Conservation (phyloP, 2,797 vertebrate species). For the Vultur gryphus region DNA sequence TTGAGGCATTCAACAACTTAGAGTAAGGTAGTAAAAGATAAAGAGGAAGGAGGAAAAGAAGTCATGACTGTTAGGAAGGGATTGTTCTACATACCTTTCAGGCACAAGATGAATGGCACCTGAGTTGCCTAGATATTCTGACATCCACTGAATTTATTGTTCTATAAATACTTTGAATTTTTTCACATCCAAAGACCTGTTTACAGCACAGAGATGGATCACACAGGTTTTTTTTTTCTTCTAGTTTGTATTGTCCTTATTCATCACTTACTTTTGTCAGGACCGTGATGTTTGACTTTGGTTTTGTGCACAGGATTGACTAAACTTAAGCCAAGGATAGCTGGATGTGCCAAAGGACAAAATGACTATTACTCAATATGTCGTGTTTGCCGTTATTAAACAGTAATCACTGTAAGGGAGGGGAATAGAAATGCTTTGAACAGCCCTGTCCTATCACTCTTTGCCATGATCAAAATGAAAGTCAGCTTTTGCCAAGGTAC, state of each 20-base stretch:
- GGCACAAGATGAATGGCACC: conserved; percentile 16
- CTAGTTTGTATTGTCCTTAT: conserved; percentile 41
- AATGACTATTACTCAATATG: conserved; percentile 1
- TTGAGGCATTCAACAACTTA: not conserved
- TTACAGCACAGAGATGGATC: conserved; percentile 26
- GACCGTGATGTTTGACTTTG: not conserved
- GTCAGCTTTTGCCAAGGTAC: not conserved
- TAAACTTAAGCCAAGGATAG: conserved; percentile 10
- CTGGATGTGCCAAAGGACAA: conserved; percentile 9
- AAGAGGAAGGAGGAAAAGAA: not conserved
- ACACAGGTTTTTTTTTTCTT: not conserved
- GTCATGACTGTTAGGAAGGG: not conserved
- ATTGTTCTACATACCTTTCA: conserved; percentile 23
- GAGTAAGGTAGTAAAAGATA: not conserved
- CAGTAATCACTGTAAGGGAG: not conserved
- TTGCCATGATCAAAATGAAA: not conserved
- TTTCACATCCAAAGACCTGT: not conserved
- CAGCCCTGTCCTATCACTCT: not conserved
- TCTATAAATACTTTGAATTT: conserved; percentile 45
- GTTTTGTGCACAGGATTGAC: conserved; percentile 25
- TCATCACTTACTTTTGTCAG: conserved; percentile 50
- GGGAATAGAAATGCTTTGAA: not conserved
- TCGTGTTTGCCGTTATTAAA: not conserved
- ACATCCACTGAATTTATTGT: conserved; percentile 26
- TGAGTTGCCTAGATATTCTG: conserved; percentile 26